Evolutionary conservation across 2,113 vertebrate species (phyloP), one percentile per base, ranked within the genome.

Genomic region (Crotophaga sulcirostris): DNA sequence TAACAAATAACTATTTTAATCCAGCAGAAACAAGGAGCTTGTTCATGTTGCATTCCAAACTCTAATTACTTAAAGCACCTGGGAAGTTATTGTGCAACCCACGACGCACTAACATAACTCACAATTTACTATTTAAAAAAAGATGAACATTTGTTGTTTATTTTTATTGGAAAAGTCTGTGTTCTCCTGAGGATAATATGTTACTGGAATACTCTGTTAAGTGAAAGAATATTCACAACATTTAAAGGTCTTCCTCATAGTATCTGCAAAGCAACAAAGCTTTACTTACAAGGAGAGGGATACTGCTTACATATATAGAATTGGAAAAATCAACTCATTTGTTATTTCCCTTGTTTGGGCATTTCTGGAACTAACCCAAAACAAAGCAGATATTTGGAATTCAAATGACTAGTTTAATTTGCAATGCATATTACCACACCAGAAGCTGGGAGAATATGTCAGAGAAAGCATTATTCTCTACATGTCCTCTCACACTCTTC

Each of bases 351-450:
- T 74, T 81, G 45, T 52, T 90, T 74, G 29, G 5, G 2, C 3
- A 66, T 45, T 93, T 81, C 56, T 89, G 68, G 59, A 94, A 58
- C 75, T 36, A 87, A 82, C 5, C 49, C 64, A 60, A 93, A 91
- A 67, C 26, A 84, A 82, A 74, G 42, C 13, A 78, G 28, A 19
- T 78, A 64, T 74, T 90, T 84, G 34, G 19, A 91, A 94, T 79
- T 82, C 73, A 95, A 89, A 70, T 7, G 18, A 51, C 20, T 63
- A 56, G 21, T 68, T 84, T 79, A 63, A 94, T 95, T 91, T 82
- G 69, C 73, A 91, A 85, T 94, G 44, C 64, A 29, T 87, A 84
- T 84, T 24, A 63, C 17, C 29, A 2, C 18, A 21, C 55, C 55
- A 74, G 73, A 80, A 76, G 25, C 44, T 45, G 15, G 6, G 36